These are phyloP conservation scores for Eugnorisma glareosa DNA, from an alignment of 2,888 invertebrate species.

Conservation along the genomic window DNA sequence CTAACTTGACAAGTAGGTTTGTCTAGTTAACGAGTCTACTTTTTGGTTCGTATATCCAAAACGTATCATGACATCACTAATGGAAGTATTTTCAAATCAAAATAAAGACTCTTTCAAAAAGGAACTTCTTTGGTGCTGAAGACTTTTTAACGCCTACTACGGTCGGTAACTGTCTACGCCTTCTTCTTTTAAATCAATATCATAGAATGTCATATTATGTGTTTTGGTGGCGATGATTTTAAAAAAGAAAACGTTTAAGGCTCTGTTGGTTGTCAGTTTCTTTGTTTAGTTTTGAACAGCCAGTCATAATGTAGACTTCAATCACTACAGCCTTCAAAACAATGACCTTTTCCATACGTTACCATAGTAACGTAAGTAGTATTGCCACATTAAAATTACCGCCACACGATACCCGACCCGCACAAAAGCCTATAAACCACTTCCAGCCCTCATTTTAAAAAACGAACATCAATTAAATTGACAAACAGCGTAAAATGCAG, in stretches of 20 bases:
- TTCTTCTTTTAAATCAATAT: background rate
- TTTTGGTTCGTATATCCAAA: background rate
- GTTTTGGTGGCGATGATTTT: background rate
- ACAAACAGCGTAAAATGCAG: slow-evolving; percentile 88
- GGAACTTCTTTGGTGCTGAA: background rate
- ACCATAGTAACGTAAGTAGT: background rate
- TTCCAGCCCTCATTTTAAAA: slow-evolving; percentile 76
- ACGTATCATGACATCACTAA: background rate
- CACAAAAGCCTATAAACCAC: slow-evolving; percentile 65
- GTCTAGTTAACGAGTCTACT: background rate
- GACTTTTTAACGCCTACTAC: background rate
- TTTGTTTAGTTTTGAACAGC: background rate
- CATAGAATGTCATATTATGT: background rate
- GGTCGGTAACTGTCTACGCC: background rate
- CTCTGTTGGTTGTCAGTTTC: background rate
- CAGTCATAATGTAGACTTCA: background rate
- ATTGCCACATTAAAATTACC: slow-evolving; percentile 44
- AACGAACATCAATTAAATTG: slow-evolving; percentile 86
- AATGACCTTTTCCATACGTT: slow-evolving; percentile 27
- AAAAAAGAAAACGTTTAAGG: background rate
- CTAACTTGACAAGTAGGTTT: background rate
- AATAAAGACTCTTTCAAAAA: background rate
- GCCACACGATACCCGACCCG: slow-evolving; percentile 43
- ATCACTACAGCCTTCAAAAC: background rate
- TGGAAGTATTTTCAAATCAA: background rate